A percentile compares a stretch with the other conserved stretches of the same genome.
Evolutionary conservation across 2,888 invertebrate species (phyloP).

Genomic region (Anagyrus pseudococci): DNA sequence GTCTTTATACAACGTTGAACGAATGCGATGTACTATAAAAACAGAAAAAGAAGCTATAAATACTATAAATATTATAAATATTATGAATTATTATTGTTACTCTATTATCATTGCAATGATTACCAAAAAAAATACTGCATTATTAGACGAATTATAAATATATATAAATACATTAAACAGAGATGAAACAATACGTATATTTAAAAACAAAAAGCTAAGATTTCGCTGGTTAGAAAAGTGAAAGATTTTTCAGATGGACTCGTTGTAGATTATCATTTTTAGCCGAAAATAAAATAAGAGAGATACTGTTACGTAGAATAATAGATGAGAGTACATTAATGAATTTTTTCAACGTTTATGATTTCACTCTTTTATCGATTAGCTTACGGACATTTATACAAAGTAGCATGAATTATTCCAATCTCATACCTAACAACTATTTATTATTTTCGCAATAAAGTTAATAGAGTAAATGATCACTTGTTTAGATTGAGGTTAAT

Average conservation of each 20-base stretch:
- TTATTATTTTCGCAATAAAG: background rate
- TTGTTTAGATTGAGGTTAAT: constrained; percentile 1
- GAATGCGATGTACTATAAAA: constrained; percentile 56
- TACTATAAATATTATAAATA: constrained; percentile 46
- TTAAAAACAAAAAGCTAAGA: constrained; percentile 16
- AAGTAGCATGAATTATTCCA: too few species aligned
- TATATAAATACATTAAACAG: constrained; percentile 37
- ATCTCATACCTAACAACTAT: too few species aligned
- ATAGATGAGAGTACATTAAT: constrained; percentile 3
- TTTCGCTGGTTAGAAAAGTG: constrained; percentile 14
- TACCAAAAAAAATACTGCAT: constrained; percentile 36
- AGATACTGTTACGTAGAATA: constrained; percentile 7
- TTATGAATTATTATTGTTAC: constrained; percentile 53
- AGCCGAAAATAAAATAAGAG: background rate
- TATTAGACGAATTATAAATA: constrained; percentile 37
- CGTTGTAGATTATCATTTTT: constrained; percentile 7
- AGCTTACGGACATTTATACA: background rate
- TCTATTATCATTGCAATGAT: constrained; percentile 46
- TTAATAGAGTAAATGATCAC: background rate
- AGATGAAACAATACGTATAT: constrained; percentile 32
- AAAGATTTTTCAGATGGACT: constrained; percentile 6
- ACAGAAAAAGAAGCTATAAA: constrained; percentile 47
- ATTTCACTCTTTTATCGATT: background rate
- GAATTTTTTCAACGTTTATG: background rate
- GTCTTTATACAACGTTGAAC: constrained; percentile 43